phyloP scores from a whole-genome alignment of 2,113 vertebrate species.

The Salvelinus fontinalis region DNA sequence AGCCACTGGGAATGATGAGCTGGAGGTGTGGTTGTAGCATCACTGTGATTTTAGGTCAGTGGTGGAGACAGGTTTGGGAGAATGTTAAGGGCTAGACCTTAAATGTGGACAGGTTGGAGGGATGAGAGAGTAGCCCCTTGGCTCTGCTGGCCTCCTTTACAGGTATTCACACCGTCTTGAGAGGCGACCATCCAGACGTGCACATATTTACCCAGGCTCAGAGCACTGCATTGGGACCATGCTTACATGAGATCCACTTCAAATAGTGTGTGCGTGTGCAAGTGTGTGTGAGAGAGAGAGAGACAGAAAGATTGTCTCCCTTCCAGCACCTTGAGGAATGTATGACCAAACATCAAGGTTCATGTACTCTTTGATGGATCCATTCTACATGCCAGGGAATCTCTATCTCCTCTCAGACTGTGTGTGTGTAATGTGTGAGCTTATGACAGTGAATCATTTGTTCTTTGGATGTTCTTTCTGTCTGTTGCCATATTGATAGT shows the following conservation, averaged over 20 bases:
- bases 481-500: not conserved
- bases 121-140: not conserved
- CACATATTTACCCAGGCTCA: not conserved
- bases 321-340: not conserved
- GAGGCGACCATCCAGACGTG: not conserved
- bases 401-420: not conserved
- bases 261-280: no score
- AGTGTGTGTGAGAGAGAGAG: not conserved
- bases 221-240: not conserved
- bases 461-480: not conserved
- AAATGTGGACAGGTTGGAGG: not conserved
- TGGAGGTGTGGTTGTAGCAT: not conserved
- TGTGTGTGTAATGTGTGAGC: constrained; percentile 12
- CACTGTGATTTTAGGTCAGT: not conserved
- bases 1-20: not conserved
- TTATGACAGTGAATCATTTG: not conserved
- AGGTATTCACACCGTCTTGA: not conserved
- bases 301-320: not conserved
- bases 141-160: not conserved
- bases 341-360: constrained; percentile 8
- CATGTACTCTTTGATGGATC: not conserved
- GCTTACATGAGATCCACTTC: no score
- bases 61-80: not conserved
- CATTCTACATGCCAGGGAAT: not conserved
- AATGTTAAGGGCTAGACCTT: not conserved